phyloP scores from a whole-genome alignment of 2,888 invertebrate species.

The Abscondita cerata region DNA sequence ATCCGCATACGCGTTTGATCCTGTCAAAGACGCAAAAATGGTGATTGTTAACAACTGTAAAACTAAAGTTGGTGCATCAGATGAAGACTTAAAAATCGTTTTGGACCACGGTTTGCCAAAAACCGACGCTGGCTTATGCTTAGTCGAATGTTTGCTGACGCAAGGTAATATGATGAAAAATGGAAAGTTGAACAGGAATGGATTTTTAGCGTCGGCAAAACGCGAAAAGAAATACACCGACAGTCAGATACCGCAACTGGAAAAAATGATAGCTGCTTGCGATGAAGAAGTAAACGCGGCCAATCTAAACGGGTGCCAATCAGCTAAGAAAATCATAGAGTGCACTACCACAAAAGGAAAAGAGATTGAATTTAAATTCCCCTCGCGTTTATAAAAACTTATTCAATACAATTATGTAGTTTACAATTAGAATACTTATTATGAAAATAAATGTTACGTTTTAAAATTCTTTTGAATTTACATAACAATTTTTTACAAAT shows the following conservation, averaged over 20 bases:
- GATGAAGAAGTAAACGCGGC: constrained; percentile 47
- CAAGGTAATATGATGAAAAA: constrained; percentile 50
- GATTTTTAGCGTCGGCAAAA: constrained; percentile 47
- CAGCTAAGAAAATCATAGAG: constrained; percentile 46
- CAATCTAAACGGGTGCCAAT: constrained; percentile 45
- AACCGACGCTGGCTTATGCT: constrained; percentile 49
- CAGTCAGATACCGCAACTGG: constrained; percentile 45
- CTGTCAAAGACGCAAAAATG: constrained; percentile 39
- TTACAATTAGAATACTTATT: no score
- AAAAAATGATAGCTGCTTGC: constrained; percentile 48
- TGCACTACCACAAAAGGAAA: constrained; percentile 48
- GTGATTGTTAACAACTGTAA: constrained; percentile 46
- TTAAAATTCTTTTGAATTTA: no score
- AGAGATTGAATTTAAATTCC: constrained; percentile 40
- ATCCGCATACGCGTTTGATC: constrained; percentile 15
- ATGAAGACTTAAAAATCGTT: constrained; percentile 49
- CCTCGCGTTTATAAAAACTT: constrained; percentile 19
- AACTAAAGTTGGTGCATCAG: constrained; percentile 48
- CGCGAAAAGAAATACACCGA: constrained; percentile 47
- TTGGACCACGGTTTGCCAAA: constrained; percentile 48
- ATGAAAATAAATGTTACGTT: no score
- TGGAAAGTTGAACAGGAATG: constrained; percentile 51
- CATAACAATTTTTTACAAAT: no score
- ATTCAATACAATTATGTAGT: not conserved
- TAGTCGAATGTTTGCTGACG: constrained; percentile 53